Conservation (phyloP, 2,113 vertebrate species). For the Aptenodytes forsteri region DNA sequence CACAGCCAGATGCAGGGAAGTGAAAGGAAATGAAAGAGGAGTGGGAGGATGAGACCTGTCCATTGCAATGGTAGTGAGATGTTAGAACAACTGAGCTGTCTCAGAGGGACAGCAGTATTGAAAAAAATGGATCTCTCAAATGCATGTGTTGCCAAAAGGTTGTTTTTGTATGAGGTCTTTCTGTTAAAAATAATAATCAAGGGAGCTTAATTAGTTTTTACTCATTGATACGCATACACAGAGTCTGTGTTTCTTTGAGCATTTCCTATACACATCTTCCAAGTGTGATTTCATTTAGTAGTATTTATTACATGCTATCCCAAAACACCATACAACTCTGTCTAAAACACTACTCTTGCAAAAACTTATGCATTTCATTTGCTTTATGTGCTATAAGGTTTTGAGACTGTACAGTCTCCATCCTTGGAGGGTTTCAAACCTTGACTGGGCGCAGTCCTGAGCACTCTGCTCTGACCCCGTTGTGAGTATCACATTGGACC, state of each 20-base stretch:
- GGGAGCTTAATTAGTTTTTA: not conserved
- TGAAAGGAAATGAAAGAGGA: not conserved
- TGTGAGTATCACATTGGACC: not conserved
- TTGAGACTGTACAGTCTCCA: not conserved
- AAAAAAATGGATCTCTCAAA: not conserved
- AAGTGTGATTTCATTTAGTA: not conserved
- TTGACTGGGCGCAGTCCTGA: not conserved
- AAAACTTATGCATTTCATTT: not conserved
- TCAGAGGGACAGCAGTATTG: not conserved
- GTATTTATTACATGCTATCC: not conserved
- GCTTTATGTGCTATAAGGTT: not conserved
- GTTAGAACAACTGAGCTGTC: not conserved
- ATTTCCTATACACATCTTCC: not conserved
- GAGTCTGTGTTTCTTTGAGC: not conserved
- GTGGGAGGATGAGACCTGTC: not conserved
- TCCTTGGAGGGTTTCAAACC: not conserved
- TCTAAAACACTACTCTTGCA: not conserved
- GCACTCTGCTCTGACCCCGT: not conserved
- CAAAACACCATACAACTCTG: not conserved
- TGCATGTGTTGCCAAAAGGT: not conserved
- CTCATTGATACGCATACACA: rapidly evolving
- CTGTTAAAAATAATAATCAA: not conserved
- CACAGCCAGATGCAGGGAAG: not conserved
- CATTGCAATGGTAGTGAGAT: not conserved
- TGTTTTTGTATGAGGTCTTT: not conserved